Base-by-base conservation (phyloP, 2,888 invertebrate genomes). In the Tupiocoris notatus region DNA sequence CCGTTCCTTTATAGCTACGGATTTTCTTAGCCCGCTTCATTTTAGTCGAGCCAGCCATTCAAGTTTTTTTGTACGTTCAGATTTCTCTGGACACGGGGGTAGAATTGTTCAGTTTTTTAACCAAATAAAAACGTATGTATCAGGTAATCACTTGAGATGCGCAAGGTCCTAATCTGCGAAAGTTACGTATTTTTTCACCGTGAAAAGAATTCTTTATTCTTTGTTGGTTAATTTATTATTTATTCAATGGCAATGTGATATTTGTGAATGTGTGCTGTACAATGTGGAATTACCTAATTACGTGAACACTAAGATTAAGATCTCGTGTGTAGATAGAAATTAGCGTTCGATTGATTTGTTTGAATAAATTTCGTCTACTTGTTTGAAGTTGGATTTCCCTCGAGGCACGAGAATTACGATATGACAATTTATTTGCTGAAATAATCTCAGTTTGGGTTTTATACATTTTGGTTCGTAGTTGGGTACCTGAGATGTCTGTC, bases 201-300 rank as follows among this genome's bases (percentile, higher is more conserved):
- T n/a, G 2, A 63, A 63, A 23, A n/a, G 3, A 58, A n/a, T 24
- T 70, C 61, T 23, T 59, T 59, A 59, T 70, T 70, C 61, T 7
- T 62, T 73, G 21, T 54, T 22, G 7, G 62, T 73, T 62, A 16
- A 61, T 67, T 70, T 39, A 59, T 20, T 73, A 62, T 73, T 62
- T 73, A 73, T 62, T 62, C 18, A 59, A 23, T 73, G 22, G 56
- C 22, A 67, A 20, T 67, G 67, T 67, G 67, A 67, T 67, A 67
- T 54, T 57, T 9, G 20, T 67, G 67, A 56, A 57, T 56, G 67
- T 67, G 67, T 67, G 67, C 23, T 67, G 23, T 67, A 56, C 3
- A n/a, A n/a, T n/a, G n/a, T n/a, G n/a, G n/a, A n/a, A n/a, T n/a
- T n/a, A n/a, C n/a, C n/a, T n/a, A 39, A 9, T 39, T 67, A 67